Conservation (phyloP, 1,140 invertebrate species). For the Zaprionus ornatus region DNA sequence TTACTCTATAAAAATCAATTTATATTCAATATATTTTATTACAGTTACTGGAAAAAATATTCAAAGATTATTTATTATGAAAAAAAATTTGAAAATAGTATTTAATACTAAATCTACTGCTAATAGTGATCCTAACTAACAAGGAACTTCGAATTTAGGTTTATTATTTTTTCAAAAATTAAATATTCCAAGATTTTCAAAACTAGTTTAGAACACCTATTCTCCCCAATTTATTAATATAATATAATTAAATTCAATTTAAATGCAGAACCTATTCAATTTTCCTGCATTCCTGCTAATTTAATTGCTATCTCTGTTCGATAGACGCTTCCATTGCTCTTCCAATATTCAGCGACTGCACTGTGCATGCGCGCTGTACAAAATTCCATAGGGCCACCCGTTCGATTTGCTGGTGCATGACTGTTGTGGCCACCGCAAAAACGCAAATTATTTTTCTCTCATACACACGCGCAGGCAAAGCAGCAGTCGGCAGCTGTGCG, state of each 20-base stretch:
- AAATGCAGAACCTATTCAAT: neutral
- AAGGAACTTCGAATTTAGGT: no score
- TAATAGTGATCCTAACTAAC: no score
- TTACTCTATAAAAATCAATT: no score
- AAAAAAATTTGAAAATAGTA: no score
- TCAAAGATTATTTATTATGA: no score
- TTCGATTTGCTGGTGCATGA: constrained; percentile 38
- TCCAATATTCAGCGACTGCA: constrained; percentile 60
- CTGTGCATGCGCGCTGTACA: constrained; percentile 72
- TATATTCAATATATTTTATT: no score
- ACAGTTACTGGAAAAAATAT: no score
- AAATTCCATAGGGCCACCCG: constrained; percentile 9
- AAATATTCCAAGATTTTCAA: no score
- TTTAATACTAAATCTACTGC: no score
- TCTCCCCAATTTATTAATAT: neutral
- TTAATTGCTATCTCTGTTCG: neutral
- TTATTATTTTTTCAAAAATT: no score
- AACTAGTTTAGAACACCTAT: no score
- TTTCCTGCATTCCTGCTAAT: neutral
- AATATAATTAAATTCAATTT: neutral
- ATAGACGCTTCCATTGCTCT: neutral
- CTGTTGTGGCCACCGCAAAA: constrained; percentile 59
- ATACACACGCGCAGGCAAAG: constrained; percentile 23
- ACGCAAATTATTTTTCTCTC: constrained; percentile 64
- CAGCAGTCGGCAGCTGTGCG: constrained; percentile 39